A percentile compares a stretch with the other conserved stretches of the same genome.
Conservation (phyloP, 2,113 vertebrate genomes). For the Heterochromis multidens region DNA sequence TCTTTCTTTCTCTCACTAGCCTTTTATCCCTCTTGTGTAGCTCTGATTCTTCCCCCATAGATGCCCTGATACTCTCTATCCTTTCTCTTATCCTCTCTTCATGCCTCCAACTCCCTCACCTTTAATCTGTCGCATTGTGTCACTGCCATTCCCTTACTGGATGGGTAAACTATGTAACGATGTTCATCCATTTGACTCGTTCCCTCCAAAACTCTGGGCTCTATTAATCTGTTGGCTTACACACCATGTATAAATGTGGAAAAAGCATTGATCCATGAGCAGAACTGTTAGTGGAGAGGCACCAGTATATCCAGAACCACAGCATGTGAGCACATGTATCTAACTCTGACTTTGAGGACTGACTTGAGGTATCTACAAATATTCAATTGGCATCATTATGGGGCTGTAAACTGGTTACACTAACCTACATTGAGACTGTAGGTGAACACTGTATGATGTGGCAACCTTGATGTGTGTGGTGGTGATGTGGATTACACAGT, state of each 20-base stretch:
- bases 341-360: not conserved
- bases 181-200: not conserved
- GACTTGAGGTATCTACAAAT: not conserved
- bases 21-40: not conserved
- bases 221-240: slow-evolving; percentile 40
- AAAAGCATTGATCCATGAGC: slow-evolving; percentile 19
- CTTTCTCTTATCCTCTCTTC: not conserved
- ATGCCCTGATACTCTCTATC: not conserved
- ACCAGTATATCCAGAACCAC: not conserved
- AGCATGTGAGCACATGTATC: not conserved
- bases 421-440: not conserved
- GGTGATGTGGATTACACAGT: not conserved
- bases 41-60: not conserved
- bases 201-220: slow-evolving; percentile 3
- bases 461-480: not conserved
- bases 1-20: not conserved
- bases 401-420: not conserved
- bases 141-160: not conserved
- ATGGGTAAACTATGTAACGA: not conserved
- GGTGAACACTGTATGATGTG: not conserved
- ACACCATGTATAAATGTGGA: slow-evolving; percentile 36
- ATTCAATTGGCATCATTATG: slow-evolving; percentile 11
- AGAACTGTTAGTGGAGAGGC: not conserved
- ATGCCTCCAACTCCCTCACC: not conserved
- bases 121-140: not conserved